phyloP scores from a whole-genome alignment of 2,113 vertebrate species.

The Cryptotis parvus region DNA sequence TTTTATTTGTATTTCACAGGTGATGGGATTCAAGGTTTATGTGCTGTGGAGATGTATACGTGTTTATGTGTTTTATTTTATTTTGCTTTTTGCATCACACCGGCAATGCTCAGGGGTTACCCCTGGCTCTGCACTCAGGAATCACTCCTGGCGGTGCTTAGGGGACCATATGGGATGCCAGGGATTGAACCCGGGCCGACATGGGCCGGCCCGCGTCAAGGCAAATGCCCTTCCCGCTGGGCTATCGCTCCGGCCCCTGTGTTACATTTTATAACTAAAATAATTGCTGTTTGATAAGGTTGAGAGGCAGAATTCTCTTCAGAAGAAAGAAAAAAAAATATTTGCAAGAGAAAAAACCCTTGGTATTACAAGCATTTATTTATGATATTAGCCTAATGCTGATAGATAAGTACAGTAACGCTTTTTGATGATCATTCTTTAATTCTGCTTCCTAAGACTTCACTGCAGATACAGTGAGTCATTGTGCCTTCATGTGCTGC shows the following conservation, averaged over 20 bases:
- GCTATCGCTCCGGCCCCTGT: too few relatives aligned
- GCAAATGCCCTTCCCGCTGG: too few relatives aligned
- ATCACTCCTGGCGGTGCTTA: too few relatives aligned
- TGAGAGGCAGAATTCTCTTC: background rate
- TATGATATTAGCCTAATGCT: background rate
- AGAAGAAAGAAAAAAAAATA: background rate
- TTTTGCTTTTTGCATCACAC: too few relatives aligned
- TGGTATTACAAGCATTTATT: background rate
- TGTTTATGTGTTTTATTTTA: slow-evolving; percentile 13
- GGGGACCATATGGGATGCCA: too few relatives aligned
- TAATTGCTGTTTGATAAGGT: slow-evolving; percentile 28
- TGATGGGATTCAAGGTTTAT: background rate
- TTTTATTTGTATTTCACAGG: slow-evolving; percentile 54
- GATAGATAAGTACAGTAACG: background rate
- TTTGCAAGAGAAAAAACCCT: slow-evolving; percentile 16
- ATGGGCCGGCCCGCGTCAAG: too few relatives aligned
- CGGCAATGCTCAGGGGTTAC: too few relatives aligned
- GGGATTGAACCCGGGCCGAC: too few relatives aligned
- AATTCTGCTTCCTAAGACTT: slow-evolving; percentile 2
- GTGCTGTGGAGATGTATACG: background rate
- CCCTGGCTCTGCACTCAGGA: too few relatives aligned
- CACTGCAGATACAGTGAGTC: background rate
- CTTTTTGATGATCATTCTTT: background rate
- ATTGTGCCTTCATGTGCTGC: background rate
- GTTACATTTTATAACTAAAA: background rate